phyloP scores from a whole-genome alignment of 2,888 invertebrate genomes.

The Thereva unica region DNA sequence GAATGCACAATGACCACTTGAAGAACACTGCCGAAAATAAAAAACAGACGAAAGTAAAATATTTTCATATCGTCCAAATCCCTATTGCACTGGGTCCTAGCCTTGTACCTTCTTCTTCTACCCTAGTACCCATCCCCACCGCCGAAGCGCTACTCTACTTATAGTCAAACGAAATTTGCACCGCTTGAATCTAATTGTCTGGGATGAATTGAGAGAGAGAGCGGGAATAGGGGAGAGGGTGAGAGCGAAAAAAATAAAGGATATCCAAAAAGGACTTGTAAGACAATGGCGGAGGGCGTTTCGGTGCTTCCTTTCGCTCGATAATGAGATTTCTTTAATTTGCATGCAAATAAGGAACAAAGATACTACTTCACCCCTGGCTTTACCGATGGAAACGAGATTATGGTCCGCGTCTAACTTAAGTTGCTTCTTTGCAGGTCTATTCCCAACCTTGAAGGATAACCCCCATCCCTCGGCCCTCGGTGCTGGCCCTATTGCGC shows the following conservation, averaged over 20 bases:
- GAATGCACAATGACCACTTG: conserved; percentile 14
- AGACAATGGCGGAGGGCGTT: conserved; percentile 19
- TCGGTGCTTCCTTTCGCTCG: conserved; percentile 31
- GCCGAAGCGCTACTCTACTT: conserved; percentile 21
- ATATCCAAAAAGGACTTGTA: conserved; percentile 31
- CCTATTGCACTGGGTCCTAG: conserved; percentile 8
- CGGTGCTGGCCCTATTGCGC: not conserved
- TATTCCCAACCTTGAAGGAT: conserved; percentile 21
- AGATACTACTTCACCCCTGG: conserved; percentile 26
- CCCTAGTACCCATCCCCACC: not conserved
- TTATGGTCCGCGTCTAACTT: conserved; percentile 23
- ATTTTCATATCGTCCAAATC: not conserved
- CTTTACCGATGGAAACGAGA: conserved; percentile 27
- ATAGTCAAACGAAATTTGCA: conserved; percentile 36
- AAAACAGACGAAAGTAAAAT: too few relatives aligned
- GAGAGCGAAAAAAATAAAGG: not conserved
- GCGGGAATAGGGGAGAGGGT: not conserved
- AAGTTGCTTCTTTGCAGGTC: conserved; percentile 1
- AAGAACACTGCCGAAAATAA: too few relatives aligned
- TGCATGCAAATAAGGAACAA: conserved; percentile 44
- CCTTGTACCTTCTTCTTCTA: too few relatives aligned
- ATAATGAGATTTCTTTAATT: conserved; percentile 46
- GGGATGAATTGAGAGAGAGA: conserved; percentile 19
- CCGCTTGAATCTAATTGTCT: conserved; percentile 36
- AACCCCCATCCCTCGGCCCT: not conserved